phyloP scores from a whole-genome alignment of 2,888 invertebrate species.

The Chrysotoxum bicinctum region DNA sequence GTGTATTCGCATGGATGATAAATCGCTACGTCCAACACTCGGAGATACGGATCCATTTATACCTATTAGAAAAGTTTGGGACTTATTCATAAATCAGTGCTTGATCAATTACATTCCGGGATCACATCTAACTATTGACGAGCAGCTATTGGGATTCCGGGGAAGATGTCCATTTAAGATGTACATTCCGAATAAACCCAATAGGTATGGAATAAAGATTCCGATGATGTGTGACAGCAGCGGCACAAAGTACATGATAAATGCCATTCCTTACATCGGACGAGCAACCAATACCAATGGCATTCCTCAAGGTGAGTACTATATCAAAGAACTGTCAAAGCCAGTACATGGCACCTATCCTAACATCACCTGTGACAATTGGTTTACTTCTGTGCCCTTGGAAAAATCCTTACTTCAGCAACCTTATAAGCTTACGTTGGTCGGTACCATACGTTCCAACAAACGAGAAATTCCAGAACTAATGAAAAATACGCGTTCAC shows the following conservation, averaged over 20 bases:
- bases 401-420: slow-evolving; percentile 74
- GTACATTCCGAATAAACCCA: slow-evolving; percentile 38
- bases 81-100: slow-evolving; percentile 32
- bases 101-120: slow-evolving; percentile 31
- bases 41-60: slow-evolving; percentile 27
- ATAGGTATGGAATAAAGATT: slow-evolving; percentile 7
- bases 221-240: slow-evolving; percentile 17
- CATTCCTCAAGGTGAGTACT: slow-evolving; percentile 47
- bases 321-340: slow-evolving; percentile 46
- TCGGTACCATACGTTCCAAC: no score
- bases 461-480: no score
- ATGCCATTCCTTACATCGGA: slow-evolving; percentile 45
- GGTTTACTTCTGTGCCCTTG: slow-evolving; percentile 76
- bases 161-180: slow-evolving; percentile 14
- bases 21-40: slow-evolving; percentile 12
- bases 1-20: slow-evolving; percentile 35
- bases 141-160: slow-evolving; percentile 35
- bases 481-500: no score
- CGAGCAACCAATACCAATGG: slow-evolving; percentile 44
- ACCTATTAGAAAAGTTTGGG: slow-evolving; percentile 35
- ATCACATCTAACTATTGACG: no score
- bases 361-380: no score
- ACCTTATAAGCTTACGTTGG: slow-evolving; percentile 71
- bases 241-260: not conserved
- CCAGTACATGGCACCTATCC: slow-evolving; percentile 25